A percentile compares a stretch with the other conserved stretches of the same genome.
These are phyloP conservation scores for Muscicapa adusta DNA, from an alignment of 2,113 vertebrate species.

Conservation along the genomic window DNA sequence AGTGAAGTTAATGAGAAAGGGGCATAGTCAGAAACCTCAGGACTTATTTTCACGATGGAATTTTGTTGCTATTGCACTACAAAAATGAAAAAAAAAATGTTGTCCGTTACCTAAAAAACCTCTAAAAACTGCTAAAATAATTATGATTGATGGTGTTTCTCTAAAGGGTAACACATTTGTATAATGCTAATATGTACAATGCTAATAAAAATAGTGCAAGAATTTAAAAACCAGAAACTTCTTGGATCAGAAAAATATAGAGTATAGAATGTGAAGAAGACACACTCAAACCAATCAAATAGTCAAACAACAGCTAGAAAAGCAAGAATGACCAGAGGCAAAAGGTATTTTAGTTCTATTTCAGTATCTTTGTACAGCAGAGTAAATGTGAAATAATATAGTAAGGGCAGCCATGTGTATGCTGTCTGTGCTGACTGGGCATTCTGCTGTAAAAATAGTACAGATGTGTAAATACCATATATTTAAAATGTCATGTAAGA, in stretches of 20 bases:
- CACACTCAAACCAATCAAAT: background rate
- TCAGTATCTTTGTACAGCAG: background rate
- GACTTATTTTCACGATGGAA: constrained; percentile 24
- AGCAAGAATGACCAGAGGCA: background rate
- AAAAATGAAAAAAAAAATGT: background rate
- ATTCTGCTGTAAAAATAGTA: background rate
- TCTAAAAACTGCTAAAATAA: background rate
- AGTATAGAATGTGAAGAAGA: background rate
- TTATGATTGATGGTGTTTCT: background rate
- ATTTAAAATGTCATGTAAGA: background rate
- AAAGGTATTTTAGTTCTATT: constrained; percentile 21
- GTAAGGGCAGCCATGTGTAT: background rate
- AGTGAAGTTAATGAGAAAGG: constrained; percentile 2
- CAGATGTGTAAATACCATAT: background rate
- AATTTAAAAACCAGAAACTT: background rate
- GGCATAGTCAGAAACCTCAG: background rate
- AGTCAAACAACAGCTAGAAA: background rate
- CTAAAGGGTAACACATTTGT: background rate
- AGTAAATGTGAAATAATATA: constrained; percentile 1
- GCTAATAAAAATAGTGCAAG: background rate
- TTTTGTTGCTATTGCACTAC: background rate
- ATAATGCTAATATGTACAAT: background rate
- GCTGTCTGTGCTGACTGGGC: background rate
- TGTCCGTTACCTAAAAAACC: background rate
- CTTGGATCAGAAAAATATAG: background rate